Conservation (phyloP, 2,113 vertebrate genomes). For the Azemiops feae region DNA sequence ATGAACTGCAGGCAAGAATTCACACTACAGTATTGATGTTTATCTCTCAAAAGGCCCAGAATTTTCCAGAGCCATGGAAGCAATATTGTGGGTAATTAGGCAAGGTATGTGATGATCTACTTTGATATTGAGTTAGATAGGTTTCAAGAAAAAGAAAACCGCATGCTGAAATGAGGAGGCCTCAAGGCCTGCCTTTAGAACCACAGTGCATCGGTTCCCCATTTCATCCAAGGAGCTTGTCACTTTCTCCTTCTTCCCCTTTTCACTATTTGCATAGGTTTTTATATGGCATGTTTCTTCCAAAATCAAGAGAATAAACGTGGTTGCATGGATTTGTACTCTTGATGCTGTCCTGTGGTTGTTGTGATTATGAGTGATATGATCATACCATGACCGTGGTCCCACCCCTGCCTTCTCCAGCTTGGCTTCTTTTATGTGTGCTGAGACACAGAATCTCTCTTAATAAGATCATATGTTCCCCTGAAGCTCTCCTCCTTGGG, state of each 20-base stretch:
- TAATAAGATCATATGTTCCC: neutral
- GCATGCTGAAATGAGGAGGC: neutral
- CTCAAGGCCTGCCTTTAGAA: neutral
- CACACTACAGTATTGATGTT: neutral
- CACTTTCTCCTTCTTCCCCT: neutral
- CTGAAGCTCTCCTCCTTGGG: neutral
- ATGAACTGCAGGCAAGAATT: neutral
- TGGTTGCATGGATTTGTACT: neutral
- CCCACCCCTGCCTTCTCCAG: neutral
- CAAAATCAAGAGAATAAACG: neutral
- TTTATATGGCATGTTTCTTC: neutral
- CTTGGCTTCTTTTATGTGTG: neutral
- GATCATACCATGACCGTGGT: neutral
- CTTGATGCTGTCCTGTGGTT: neutral
- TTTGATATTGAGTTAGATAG: neutral
- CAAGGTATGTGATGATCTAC: neutral
- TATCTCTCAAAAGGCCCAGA: neutral
- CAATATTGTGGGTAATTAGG: neutral
- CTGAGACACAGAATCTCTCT: neutral
- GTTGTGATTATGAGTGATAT: neutral
- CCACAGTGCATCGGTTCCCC: neutral
- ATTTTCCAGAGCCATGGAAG: neutral
- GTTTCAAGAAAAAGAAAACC: neutral
- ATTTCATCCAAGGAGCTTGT: neutral
- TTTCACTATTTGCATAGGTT: neutral